Evolutionary conservation across 2,888 invertebrate species (phyloP), one percentile per base, ranked within the genome.

Genomic region (Polyommatus iphigenia): DNA sequence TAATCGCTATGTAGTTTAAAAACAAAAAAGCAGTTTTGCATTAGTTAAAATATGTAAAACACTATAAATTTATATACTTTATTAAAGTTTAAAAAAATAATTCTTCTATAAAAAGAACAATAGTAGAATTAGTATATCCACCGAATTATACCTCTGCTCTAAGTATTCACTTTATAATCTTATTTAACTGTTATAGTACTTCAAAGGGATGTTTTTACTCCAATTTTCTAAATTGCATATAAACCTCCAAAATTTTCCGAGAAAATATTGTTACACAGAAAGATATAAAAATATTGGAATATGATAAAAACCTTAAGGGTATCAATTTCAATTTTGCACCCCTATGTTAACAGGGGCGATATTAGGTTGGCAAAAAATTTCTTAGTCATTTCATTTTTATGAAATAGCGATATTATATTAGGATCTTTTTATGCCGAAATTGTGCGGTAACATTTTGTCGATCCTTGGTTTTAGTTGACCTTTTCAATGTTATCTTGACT

Each of bases 241-340:
- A 50, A 50, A 20, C 20, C 20, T 29, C 18, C 50, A 24, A 50
- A 75, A 75, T 29, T 20, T 75, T 54, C n/a, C 75, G 20, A 24
- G 54, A 75, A 75, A 75, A 75, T 75, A 75, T 75, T 75, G 75
- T 50, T 50, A 54, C 75, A 75, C 24, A 54, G 75, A 75, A 54
- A 75, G 75, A 54, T 50, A 75, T 75, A 75, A 75, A 75, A 75
- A 62, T n/a, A 78, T 78, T 57, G 73, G 73, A 78, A 78, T 78
- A 78, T 62, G 78, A 78, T 78, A 78, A 73, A 46, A 78, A 75
- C 73, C 78, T 78, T 57, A 78, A 78, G 78, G 78, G 78, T 78
- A 78, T 78, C 78, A 73, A 78, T 78, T 78, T 73, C 78, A 62
- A 73, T 78, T 77, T 78, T 78, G 78, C 78, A 78, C 78, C 78